These are phyloP conservation scores for Rhegmatorhina hoffmannsi DNA, from an alignment of 2,113 vertebrate species.

Conservation along the genomic window DNA sequence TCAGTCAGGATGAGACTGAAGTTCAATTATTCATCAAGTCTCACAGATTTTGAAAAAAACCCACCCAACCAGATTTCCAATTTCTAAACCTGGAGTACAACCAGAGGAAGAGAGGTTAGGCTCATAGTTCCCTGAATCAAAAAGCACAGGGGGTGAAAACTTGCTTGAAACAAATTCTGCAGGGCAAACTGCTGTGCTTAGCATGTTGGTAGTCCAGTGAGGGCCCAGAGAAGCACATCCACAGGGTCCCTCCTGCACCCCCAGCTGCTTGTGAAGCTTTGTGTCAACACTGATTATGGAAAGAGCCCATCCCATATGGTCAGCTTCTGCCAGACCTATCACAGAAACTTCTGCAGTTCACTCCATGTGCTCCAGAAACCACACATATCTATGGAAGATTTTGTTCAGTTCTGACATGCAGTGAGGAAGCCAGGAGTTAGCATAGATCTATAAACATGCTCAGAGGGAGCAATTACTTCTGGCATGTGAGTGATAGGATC, in stretches of 20 bases:
- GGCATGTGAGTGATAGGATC: constrained; percentile 53
- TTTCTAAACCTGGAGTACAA: neutral
- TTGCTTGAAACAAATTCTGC: neutral
- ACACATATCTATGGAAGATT: neutral
- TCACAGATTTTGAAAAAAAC: neutral
- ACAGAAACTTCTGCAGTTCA: neutral
- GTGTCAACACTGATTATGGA: neutral
- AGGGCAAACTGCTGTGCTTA: neutral
- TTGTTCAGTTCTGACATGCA: neutral
- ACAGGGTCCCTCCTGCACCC: neutral
- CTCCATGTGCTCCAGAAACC: neutral
- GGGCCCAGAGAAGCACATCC: neutral
- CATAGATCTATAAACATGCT: constrained; percentile 40
- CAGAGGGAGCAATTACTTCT: constrained; percentile 52
- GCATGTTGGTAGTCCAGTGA: neutral
- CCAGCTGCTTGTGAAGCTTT: neutral
- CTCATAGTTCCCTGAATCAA: neutral
- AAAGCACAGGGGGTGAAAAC: neutral
- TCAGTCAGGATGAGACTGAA: neutral
- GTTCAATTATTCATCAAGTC: neutral
- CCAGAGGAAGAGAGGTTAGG: neutral
- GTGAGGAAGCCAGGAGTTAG: constrained; percentile 20
- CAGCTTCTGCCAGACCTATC: neutral
- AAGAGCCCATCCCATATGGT: neutral
- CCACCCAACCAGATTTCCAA: neutral